phyloP scores from a whole-genome alignment of 1,140 invertebrate species.

The Papilio xuthus region DNA sequence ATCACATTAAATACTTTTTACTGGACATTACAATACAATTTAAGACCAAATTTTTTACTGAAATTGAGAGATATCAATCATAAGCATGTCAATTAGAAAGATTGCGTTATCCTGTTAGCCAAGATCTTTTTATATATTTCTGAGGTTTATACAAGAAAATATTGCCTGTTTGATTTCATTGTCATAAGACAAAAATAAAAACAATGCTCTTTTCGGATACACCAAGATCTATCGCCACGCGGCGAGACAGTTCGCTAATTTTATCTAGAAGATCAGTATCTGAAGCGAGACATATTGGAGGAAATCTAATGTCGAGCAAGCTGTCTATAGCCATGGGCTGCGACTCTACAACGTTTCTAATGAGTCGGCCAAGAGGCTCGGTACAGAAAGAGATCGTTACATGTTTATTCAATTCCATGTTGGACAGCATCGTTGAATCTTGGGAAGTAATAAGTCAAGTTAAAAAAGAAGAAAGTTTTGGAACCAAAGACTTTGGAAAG shows the following conservation, averaged over 20 bases:
- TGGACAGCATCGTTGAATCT: constrained; percentile 63
- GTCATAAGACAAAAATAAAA: neutral
- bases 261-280: constrained; percentile 36
- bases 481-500: constrained; percentile 49
- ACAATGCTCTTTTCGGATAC: constrained; percentile 46
- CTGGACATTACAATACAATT: too few relatives aligned
- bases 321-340: constrained; percentile 50
- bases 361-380: constrained; percentile 50
- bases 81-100: neutral
- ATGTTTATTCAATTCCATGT: constrained; percentile 67
- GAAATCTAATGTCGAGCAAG: constrained; percentile 2
- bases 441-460: constrained; percentile 59
- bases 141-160: neutral
- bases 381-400: constrained; percentile 68
- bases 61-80: neutral
- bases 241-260: constrained; percentile 55
- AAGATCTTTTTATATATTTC: too few relatives aligned
- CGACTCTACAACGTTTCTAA: constrained; percentile 49
- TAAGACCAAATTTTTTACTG: neutral
- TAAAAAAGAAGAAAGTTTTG: constrained; percentile 49
- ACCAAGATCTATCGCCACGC: constrained; percentile 50
- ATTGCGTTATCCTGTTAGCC: neutral
- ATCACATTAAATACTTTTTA: neutral
- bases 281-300: constrained; percentile 42
- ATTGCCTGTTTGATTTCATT: neutral